A percentile compares a stretch with the other conserved stretches of the same genome.
phyloP scores from a whole-genome alignment of 2,113 vertebrate genomes.

The Saccopteryx bilineata region DNA sequence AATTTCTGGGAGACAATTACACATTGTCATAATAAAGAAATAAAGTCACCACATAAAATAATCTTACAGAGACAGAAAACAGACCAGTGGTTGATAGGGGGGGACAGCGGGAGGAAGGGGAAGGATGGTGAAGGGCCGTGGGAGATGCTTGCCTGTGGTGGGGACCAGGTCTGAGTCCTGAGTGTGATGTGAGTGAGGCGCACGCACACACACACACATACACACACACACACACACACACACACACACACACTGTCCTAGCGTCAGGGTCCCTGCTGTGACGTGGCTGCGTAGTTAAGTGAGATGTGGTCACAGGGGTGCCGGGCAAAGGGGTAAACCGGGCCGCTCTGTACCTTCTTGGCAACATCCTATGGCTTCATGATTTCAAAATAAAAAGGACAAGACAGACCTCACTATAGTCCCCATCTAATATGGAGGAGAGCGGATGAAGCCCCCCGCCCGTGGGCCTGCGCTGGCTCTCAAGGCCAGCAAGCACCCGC shows the following conservation, averaged over 20 bases:
- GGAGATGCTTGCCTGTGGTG: background rate
- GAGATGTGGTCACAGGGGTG: background rate
- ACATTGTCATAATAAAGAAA: background rate
- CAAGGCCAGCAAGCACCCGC: background rate
- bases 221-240: background rate
- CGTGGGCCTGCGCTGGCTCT: background rate
- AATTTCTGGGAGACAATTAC: background rate
- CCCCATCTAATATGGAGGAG: background rate
- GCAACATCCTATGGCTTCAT: background rate
- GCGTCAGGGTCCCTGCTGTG: background rate
- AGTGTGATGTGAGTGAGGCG: accelerated
- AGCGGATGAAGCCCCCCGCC: background rate
- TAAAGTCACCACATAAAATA: background rate
- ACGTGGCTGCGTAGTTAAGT: background rate
- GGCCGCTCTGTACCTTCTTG: background rate
- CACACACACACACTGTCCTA: accelerated
- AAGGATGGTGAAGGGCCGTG: accelerated
- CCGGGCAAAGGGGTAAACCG: accelerated
- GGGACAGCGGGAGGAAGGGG: accelerated
- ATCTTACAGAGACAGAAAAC: background rate
- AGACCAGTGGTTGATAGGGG: background rate
- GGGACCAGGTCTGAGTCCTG: background rate
- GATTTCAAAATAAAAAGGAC: background rate
- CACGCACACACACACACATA: background rate
- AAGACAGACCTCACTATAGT: background rate